Evolutionary conservation across 1,140 invertebrate genomes (phyloP), one percentile per base, ranked within the genome.

Genomic region (Platorchestia sp.): DNA sequence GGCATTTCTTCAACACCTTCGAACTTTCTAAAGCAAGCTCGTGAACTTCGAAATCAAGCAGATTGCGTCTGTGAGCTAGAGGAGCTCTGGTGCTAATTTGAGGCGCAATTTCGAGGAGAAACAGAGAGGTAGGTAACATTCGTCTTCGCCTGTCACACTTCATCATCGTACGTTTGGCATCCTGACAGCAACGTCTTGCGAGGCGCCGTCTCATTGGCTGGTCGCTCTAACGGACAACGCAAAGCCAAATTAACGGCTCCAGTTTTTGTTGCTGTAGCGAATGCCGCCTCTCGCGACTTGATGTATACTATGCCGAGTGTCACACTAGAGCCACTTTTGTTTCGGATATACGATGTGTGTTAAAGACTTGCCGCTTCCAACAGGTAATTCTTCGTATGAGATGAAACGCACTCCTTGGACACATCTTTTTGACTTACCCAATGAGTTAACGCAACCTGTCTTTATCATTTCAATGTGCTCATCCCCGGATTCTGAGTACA

Each of bases 121-220:
- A 75, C 59, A 75, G 59, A 22, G 59, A 75, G 59, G 59, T 27
- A 19, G 59, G 59, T 75, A 75, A 36, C 59, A 75, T 75, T 75
- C 59, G 59, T 75, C 59, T 75, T 75, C 59, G 59, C 59, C 59
- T 75, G 59, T 75, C 59, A 75, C 36, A 75, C 59, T 75, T 75
- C 59, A 75, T 75, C 59, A 75, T 75, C 59, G 59, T 75, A 75
- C 59, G 59, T 75, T 75, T 75, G 59, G 59, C 59, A 75, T 75
- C 59, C 59, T 75, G 59, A 75, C 14, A 75, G 59, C 59, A 10
- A 36, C 59, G 59, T 75, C 59, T 75, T 19, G 59, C 14, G 27
- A 75, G 59, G 27, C 59, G 59, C 27, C 59, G 7, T 75, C 59
- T 75, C 59, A 75, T 75, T 75, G 59, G 59, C 59, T 75, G 59